Base-by-base conservation (phyloP, 2,797 vertebrate species). In the Heteromormyrus szaboi region DNA sequence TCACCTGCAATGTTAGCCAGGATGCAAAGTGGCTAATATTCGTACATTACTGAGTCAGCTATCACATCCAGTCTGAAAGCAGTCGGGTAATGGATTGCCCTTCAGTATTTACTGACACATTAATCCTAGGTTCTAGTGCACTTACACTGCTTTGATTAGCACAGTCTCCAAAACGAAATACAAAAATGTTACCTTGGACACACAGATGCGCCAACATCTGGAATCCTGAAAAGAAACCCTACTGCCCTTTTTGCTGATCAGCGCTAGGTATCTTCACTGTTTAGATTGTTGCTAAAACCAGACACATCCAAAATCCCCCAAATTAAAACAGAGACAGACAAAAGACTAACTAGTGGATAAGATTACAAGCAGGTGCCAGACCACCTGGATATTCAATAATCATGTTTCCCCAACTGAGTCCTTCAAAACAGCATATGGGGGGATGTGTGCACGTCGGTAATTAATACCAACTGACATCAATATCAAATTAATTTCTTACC, bases 311-410 rank as follows among this genome's bases (percentile, higher is more conserved):
- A 22, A 81, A 81, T 9, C n/a, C 41, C 33, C 76, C 6, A 46
- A 46, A 81, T 81, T 81, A 81, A 81, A 81, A 81, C 41, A 81
- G 72, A 79, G 76, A 81, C 76, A 46, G 37, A 46, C 76, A 81
- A 81, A 81, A 44, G 76, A 81, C 37, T 81, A 81, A 81, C 76
- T 44, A 46, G 37, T 46, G 41, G 41, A 81, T 81, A 46, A 22
- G 76, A 81, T 46, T 81, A 81, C 76, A 19, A 81, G 46, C 76
- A 81, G 76, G 76, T 81, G 76, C 76, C 76, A 81, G 76, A 46
- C 41, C 76, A 81, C 76, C 76, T 81, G 76, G 76, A 81, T 81
- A 81, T 46, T 81, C 37, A 46, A 81, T 81, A 81, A 46, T 81
- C 37, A 81, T 46, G 76, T 81, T 46, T 81, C 41, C 76, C 19